phyloP scores from a whole-genome alignment of 2,113 vertebrate species.

The Ciconia stormi region DNA sequence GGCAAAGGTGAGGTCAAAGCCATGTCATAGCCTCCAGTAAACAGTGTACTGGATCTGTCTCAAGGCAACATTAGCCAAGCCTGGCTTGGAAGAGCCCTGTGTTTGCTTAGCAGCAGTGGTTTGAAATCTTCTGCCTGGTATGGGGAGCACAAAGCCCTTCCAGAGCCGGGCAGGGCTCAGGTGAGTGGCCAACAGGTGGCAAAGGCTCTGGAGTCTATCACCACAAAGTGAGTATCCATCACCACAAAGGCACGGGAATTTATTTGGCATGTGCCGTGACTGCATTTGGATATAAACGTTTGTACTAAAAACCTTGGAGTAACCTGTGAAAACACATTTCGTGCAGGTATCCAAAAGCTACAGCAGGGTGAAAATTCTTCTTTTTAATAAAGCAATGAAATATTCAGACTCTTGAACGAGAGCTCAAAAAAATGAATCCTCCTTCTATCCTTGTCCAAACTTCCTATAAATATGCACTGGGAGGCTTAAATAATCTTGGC shows the following conservation, averaged over 20 bases:
- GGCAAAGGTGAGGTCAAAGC: slow-evolving; percentile 12
- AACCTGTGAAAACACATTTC: neutral
- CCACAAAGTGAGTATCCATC: neutral
- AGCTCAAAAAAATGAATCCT: neutral
- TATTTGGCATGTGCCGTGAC: neutral
- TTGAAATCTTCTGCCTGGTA: neutral
- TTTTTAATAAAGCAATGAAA: slow-evolving; percentile 28
- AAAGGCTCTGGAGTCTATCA: neutral
- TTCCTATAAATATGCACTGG: slow-evolving; percentile 30
- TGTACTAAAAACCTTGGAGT: neutral
- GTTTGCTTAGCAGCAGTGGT: neutral
- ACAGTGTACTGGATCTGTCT: neutral
- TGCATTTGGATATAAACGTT: neutral
- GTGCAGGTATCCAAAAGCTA: neutral
- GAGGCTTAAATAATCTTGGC: slow-evolving; percentile 63
- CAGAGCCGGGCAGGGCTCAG: neutral
- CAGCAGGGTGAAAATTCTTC: neutral
- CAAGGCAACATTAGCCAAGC: neutral
- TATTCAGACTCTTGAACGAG: neutral
- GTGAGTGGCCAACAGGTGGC: neutral
- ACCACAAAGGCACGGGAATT: neutral
- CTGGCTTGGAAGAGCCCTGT: neutral
- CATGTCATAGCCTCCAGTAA: neutral
- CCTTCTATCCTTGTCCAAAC: slow-evolving; percentile 10
- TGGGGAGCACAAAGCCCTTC: neutral